phyloP scores from a whole-genome alignment of 2,888 invertebrate species.

The Caenorhabditis sp. region DNA sequence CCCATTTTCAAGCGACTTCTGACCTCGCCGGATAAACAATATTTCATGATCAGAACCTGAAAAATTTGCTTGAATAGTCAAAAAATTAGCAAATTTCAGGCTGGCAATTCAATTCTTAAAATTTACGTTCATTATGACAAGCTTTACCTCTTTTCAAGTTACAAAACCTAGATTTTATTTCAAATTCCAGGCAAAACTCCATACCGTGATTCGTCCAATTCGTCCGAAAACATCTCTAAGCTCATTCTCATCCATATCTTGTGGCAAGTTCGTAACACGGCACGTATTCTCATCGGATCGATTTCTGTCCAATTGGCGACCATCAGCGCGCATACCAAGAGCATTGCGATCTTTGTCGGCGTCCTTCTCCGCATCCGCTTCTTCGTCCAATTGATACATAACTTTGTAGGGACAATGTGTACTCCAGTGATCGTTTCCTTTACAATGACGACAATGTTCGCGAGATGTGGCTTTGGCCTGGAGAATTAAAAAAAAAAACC shows the following conservation, averaged over 20 bases:
- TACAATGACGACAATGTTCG: conserved; percentile 70
- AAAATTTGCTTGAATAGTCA: too few species aligned
- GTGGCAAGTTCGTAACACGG: conserved; percentile 94
- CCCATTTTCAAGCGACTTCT: too few species aligned
- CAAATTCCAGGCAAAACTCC: too few species aligned
- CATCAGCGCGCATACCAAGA: conserved; percentile 25
- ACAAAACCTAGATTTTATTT: too few species aligned
- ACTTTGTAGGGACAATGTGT: conserved; percentile 97
- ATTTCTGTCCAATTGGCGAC: conserved; percentile 34
- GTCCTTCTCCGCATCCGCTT: conserved; percentile 51
- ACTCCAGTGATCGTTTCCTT: conserved; percentile 88
- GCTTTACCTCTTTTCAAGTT: too few species aligned
- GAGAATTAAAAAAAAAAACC: background rate
- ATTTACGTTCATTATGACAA: too few species aligned
- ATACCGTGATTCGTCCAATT: conserved; percentile 78
- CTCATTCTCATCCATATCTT: conserved; percentile 90
- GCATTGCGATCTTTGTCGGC: conserved; percentile 34
- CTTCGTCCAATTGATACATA: conserved; percentile 60
- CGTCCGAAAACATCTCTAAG: conserved; percentile 92
- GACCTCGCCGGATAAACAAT: too few species aligned
- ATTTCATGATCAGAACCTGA: too few species aligned
- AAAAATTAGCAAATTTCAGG: too few species aligned
- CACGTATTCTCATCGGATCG: conserved; percentile 80
- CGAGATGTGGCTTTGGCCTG: conserved; percentile 53
- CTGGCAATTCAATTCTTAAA: too few species aligned